Percentiles rank a stretch among this genome's conserved stretches.
Conservation (phyloP, 2,797 vertebrate species). For the Dipus sagitta region DNA sequence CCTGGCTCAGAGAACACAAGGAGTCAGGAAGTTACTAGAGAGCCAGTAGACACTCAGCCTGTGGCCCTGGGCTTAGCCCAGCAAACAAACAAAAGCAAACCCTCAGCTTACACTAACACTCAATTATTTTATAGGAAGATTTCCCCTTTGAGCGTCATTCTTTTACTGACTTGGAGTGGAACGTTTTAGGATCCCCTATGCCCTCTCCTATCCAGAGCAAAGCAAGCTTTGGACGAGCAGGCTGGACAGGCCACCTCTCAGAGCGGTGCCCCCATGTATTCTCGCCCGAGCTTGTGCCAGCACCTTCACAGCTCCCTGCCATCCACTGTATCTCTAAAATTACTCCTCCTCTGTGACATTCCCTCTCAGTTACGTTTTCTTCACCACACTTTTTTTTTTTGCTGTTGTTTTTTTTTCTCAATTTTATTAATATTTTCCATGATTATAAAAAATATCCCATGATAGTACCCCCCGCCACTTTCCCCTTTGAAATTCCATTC, state of each 20-base stretch:
- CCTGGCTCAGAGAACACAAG: neutral
- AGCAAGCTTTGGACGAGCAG: neutral
- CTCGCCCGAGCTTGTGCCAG: neutral
- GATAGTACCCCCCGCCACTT: too few relatives aligned
- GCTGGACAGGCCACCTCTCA: too few relatives aligned
- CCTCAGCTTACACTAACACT: neutral
- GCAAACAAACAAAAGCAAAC: neutral
- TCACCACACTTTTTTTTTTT: neutral
- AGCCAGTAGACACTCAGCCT: neutral
- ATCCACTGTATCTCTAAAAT: neutral
- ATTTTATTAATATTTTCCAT: too few relatives aligned
- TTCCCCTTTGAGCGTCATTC: neutral
- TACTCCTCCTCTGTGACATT: neutral
- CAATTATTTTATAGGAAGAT: neutral
- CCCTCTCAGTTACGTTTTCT: neutral
- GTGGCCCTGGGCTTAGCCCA: too few relatives aligned
- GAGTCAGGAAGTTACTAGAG: neutral
- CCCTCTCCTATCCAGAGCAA: neutral
- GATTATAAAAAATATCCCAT: too few relatives aligned
- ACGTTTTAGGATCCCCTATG: neutral
- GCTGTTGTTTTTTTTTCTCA: too few relatives aligned
- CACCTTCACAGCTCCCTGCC: rapidly evolving
- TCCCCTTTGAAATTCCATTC: too few relatives aligned
- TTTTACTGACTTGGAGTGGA: neutral
- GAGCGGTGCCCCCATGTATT: neutral